phyloP scores from a whole-genome alignment of 2,888 invertebrate species.

The Siphlonurus alternatus region DNA sequence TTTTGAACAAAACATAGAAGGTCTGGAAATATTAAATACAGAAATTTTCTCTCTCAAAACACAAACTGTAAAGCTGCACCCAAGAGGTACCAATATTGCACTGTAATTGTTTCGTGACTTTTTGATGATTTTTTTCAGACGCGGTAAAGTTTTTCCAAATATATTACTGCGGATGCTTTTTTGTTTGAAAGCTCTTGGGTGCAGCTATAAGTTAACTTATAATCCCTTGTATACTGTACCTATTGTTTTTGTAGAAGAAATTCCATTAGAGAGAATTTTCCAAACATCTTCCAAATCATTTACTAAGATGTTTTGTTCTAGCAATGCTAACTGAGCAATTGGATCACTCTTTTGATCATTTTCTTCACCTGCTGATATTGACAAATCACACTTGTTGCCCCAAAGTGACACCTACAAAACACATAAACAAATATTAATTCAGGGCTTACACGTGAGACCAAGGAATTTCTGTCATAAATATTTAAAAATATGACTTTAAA shows the following conservation, averaged over 20 bases:
- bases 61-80: no score
- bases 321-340: slow-evolving; percentile 33
- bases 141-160: no score
- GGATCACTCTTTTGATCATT: slow-evolving; percentile 37
- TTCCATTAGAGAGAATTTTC: slow-evolving; percentile 20
- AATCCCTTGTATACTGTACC: neutral
- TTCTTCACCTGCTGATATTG: slow-evolving; percentile 54
- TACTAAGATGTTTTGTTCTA: slow-evolving; percentile 40
- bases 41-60: no score
- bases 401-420: slow-evolving; percentile 56
- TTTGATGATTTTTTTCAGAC: no score
- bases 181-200: no score
- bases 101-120: no score
- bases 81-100: no score
- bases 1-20: no score
- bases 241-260: neutral
- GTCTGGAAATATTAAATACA: no score
- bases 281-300: slow-evolving; percentile 42
- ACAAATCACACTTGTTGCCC: slow-evolving; percentile 92
- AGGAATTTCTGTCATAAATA: neutral
- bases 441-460: slow-evolving; percentile 9
- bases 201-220: neutral
- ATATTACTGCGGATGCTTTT: no score
- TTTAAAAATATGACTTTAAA: slow-evolving; percentile 11
- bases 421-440: slow-evolving; percentile 11